Conservation (phyloP, 2,888 invertebrate genomes). For the Digitonthophagus gazella region DNA sequence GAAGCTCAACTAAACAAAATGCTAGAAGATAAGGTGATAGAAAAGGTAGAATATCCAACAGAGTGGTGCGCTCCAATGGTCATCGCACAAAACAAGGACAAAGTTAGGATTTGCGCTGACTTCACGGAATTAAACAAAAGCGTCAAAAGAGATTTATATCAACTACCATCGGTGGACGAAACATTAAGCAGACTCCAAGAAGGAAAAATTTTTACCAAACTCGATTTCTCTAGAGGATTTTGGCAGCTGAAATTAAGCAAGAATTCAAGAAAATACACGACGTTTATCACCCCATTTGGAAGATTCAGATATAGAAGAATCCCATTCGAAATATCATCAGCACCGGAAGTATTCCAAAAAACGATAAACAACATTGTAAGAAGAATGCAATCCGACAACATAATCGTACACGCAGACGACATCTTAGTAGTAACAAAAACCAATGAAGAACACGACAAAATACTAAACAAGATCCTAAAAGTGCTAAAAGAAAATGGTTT, state of each 20-base stretch:
- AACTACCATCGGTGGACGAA: slow-evolving; percentile 33
- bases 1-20: slow-evolving; percentile 39
- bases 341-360: slow-evolving; percentile 27
- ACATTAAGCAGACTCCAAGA: slow-evolving; percentile 31
- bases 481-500: slow-evolving; percentile 2
- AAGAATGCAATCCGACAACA: not conserved
- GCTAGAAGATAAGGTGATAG: slow-evolving; percentile 36
- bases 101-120: slow-evolving; percentile 30
- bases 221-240: slow-evolving; percentile 35
- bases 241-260: slow-evolving; percentile 32
- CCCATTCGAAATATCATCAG: slow-evolving; percentile 29
- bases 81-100: slow-evolving; percentile 32
- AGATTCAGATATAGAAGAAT: slow-evolving; percentile 26
- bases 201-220: slow-evolving; percentile 31
- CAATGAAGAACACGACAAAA: slow-evolving; percentile 8
- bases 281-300: slow-evolving; percentile 31
- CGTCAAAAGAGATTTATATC: slow-evolving; percentile 29
- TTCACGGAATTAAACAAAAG: slow-evolving; percentile 21
- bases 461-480: not conserved
- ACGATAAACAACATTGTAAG: not conserved
- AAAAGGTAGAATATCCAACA: slow-evolving; percentile 38
- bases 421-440: not conserved
- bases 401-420: slow-evolving; percentile 1
- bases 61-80: slow-evolving; percentile 45
- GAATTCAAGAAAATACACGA: slow-evolving; percentile 26